Percentiles rank a stretch among this genome's conserved stretches.
Conservation (phyloP, 1,140 invertebrate species). For the Drosophila biarmipes region DNA sequence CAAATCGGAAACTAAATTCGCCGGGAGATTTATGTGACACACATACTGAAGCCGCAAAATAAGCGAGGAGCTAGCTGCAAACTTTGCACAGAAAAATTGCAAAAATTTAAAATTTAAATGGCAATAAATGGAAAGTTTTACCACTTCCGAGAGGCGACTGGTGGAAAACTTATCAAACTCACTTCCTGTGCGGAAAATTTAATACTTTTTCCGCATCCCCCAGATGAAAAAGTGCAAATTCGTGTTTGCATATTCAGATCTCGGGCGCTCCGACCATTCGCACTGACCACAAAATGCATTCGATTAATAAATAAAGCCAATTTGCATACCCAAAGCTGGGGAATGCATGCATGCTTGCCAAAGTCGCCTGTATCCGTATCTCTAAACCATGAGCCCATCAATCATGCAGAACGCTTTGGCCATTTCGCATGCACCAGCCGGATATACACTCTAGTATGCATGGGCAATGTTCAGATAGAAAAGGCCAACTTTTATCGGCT, state of each 20-base stretch:
- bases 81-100: conserved; percentile 10
- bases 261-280: conserved; percentile 10
- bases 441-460: conserved; percentile 18
- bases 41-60: conserved; percentile 7
- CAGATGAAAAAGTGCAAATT: conserved; percentile 28
- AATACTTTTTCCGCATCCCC: conserved; percentile 8
- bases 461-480: conserved; percentile 28
- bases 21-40: conserved; percentile 60
- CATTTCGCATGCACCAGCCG: conserved; percentile 47
- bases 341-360: conserved; percentile 20
- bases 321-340: conserved; percentile 41
- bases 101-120: conserved; percentile 25
- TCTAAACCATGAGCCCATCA: conserved; percentile 40
- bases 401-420: conserved; percentile 54
- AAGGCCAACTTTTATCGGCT: conserved; percentile 10
- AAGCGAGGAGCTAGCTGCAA: conserved; percentile 1
- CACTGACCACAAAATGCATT: conserved; percentile 48
- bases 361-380: conserved; percentile 6
- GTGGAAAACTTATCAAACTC: conserved; percentile 36
- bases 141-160: conserved; percentile 5
- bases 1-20: conserved; percentile 73
- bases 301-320: conserved; percentile 60
- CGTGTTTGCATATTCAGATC: conserved; percentile 30
- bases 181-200: conserved; percentile 36
- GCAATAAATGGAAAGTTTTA: conserved; percentile 12